Conservation (phyloP, 2,888 invertebrate genomes). For the Aproaerema taeniolella region DNA sequence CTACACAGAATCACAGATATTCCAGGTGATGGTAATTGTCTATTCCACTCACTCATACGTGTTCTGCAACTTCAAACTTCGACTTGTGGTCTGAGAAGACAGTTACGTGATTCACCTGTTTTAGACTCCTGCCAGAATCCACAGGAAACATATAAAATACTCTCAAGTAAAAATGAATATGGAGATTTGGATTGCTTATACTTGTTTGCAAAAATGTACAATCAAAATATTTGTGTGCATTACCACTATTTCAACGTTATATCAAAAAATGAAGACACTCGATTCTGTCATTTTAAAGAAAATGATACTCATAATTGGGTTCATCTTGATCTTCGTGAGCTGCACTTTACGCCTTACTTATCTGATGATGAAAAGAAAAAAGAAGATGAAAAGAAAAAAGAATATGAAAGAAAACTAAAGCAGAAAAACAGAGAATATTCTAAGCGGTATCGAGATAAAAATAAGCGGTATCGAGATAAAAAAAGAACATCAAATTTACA, state of each 20-base stretch:
- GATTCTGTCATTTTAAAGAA: conserved; percentile 36
- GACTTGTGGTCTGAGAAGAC: conserved; percentile 33
- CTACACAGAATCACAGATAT: conserved; percentile 30
- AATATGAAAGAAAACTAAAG: too few species aligned
- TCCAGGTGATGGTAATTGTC: conserved; percentile 16
- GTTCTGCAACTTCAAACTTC: conserved; percentile 34
- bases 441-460: too few species aligned
- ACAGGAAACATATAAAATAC: conserved; percentile 33
- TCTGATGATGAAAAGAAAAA: too few species aligned
- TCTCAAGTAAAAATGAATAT: conserved; percentile 10
- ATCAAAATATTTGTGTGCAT: conserved; percentile 41
- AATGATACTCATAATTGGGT: conserved; percentile 36
- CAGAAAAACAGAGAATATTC: too few species aligned
- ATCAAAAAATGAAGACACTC: conserved; percentile 30
- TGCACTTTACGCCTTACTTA: conserved; percentile 28
- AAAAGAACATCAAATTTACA: too few species aligned
- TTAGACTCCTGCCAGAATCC: conserved; percentile 38
- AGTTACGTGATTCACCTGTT: conserved; percentile 36
- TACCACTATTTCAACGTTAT: conserved; percentile 29
- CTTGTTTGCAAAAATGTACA: conserved; percentile 35
- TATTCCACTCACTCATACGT: conserved; percentile 31
- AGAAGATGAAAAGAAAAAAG: too few species aligned
- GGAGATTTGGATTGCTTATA: conserved; percentile 39
- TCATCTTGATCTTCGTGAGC: conserved; percentile 29
- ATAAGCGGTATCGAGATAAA: too few species aligned